These are phyloP conservation scores for Aptenodytes forsteri DNA, from an alignment of 2,113 vertebrate genomes.

Conservation along the genomic window DNA sequence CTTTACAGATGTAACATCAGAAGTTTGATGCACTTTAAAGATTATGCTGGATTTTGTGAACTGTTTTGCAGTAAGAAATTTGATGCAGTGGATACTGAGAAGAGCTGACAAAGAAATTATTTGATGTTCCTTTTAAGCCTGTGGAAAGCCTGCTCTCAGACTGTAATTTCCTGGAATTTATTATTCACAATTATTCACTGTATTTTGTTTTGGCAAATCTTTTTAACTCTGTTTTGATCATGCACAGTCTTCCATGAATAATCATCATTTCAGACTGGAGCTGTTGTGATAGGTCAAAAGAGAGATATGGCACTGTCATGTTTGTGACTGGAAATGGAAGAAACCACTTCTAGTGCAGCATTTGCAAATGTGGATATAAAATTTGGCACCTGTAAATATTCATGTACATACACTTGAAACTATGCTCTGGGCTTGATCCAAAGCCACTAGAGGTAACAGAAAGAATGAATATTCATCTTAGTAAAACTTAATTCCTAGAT, in stretches of 20 bases:
- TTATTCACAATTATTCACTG: constrained; percentile 58
- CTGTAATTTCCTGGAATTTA: constrained; percentile 48
- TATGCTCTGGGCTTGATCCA: constrained; percentile 45
- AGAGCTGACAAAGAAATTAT: constrained; percentile 46
- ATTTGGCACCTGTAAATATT: constrained; percentile 58
- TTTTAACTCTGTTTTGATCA: constrained; percentile 60
- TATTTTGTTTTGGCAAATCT: constrained; percentile 66
- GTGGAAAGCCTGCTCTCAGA: constrained; percentile 31
- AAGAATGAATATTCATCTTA: constrained; percentile 52
- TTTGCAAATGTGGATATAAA: constrained; percentile 42
- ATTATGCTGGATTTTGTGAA: not conserved
- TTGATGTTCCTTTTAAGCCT: constrained; percentile 52
- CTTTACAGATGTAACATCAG: not conserved
- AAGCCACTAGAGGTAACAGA: constrained; percentile 31
- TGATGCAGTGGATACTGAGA: not conserved
- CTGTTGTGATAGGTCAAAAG: constrained; percentile 54
- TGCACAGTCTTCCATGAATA: constrained; percentile 33
- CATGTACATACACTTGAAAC: constrained; percentile 18
- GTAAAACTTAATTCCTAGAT: constrained; percentile 25
- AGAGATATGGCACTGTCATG: not conserved
- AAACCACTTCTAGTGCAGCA: not conserved
- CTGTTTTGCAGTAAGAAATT: constrained; percentile 7
- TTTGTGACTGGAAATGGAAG: constrained; percentile 32
- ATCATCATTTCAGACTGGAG: constrained; percentile 31
- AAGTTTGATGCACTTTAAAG: constrained; percentile 19